These are phyloP conservation scores for Stegana nigrithorax DNA, from an alignment of 2,888 invertebrate genomes.

Conservation along the genomic window DNA sequence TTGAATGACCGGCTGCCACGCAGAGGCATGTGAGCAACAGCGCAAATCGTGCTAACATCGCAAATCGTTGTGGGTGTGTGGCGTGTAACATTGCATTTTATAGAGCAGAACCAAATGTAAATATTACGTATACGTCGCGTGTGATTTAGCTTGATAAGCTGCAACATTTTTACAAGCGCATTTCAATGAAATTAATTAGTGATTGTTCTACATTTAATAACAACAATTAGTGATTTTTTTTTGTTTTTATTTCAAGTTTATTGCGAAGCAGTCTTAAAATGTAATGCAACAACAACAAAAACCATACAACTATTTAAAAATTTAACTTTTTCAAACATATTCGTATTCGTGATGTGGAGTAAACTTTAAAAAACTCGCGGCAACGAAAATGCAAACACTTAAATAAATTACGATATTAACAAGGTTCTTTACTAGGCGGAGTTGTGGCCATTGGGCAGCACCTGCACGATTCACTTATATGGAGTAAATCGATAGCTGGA, in stretches of 20 bases:
- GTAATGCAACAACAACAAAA: constrained; percentile 24
- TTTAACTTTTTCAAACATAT: neutral
- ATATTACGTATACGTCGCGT: neutral
- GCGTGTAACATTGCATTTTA: neutral
- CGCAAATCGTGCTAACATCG: neutral
- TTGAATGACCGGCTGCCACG: no score
- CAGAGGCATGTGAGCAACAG: neutral
- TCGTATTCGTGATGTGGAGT: no score
- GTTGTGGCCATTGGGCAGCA: constrained; percentile 10
- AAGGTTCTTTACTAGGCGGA: constrained; percentile 4
- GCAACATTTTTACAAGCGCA: neutral
- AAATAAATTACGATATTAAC: neutral
- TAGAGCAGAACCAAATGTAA: no score
- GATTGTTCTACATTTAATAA: neutral
- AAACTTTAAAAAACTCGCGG: no score
- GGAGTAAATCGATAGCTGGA: no score
- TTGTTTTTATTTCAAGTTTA: constrained; percentile 18
- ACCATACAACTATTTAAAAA: constrained; percentile 24
- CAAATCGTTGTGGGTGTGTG: no score
- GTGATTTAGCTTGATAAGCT: neutral
- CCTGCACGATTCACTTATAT: no score
- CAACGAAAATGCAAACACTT: constrained; percentile 7
- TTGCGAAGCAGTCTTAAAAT: constrained; percentile 33
- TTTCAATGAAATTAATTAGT: neutral
- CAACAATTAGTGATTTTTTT: neutral